These are phyloP conservation scores for Andrena haemorrhoa DNA, from an alignment of 2,888 invertebrate species.

Conservation along the genomic window DNA sequence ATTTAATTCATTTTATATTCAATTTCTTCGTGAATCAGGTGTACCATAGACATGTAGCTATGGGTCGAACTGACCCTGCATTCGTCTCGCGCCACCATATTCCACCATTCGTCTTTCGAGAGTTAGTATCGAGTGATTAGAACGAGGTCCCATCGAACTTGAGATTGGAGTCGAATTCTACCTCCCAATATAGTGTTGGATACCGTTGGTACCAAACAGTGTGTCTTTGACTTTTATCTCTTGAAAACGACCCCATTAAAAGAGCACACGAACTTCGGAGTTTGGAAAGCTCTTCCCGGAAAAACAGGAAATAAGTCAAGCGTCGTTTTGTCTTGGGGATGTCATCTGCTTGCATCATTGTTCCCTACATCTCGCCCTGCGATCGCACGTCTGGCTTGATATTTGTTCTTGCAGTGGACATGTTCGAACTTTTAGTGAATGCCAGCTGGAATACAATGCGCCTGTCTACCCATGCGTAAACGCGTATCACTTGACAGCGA, in stretches of 20 bases:
- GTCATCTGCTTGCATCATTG: neutral
- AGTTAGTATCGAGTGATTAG: neutral
- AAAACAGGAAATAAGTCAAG: neutral
- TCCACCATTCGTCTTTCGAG: no score
- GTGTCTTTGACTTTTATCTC: neutral
- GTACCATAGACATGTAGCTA: no score
- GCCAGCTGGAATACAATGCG: slow-evolving; percentile 49
- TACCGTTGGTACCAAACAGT: neutral
- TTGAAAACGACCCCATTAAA: no score
- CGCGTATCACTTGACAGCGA: slow-evolving; percentile 53
- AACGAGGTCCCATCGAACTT: neutral
- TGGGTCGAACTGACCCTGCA: no score
- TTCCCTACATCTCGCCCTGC: neutral
- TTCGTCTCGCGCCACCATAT: no score
- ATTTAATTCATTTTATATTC: no score
- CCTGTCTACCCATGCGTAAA: slow-evolving; percentile 48
- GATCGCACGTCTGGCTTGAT: slow-evolving; percentile 23
- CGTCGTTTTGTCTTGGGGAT: neutral
- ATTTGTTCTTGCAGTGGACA: slow-evolving; percentile 46
- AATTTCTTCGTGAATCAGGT: no score
- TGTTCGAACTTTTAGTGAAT: slow-evolving; percentile 47
- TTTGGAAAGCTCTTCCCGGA: neutral
- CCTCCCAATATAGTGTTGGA: neutral
- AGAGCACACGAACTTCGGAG: neutral
- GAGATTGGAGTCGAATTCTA: neutral